Percentiles rank a stretch among this genome's conserved stretches.
phyloP scores from a whole-genome alignment of 2,797 vertebrate species.

The Adelosebastes latens region DNA sequence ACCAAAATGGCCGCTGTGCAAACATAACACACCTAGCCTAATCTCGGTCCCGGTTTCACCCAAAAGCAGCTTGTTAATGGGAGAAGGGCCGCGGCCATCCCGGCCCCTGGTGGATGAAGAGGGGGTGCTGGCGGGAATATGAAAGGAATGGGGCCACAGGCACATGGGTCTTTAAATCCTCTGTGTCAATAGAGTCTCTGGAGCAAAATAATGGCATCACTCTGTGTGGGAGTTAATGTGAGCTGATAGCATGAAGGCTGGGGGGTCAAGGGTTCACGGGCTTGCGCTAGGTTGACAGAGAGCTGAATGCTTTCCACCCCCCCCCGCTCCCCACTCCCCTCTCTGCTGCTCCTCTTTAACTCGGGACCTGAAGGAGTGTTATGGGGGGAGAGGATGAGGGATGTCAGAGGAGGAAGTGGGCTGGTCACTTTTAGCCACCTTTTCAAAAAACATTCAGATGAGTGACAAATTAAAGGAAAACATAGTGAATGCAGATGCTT shows the following conservation, averaged over 20 bases:
- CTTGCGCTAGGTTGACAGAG: constrained; percentile 86
- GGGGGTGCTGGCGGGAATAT: constrained; percentile 72
- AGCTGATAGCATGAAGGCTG: constrained; percentile 88
- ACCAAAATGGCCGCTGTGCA: constrained; percentile 65
- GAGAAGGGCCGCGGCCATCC: constrained; percentile 59
- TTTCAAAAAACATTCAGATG: constrained; percentile 33
- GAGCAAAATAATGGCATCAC: constrained; percentile 91
- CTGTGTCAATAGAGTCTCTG: constrained; percentile 85
- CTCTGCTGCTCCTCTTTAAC: constrained; percentile 43
- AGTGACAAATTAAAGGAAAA: constrained; percentile 29
- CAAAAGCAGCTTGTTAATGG: constrained; percentile 78
- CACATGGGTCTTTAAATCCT: constrained; percentile 83
- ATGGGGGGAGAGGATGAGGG: constrained; percentile 44
- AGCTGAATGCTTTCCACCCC: constrained; percentile 82
- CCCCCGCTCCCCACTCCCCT: background rate
- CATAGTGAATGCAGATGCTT: background rate
- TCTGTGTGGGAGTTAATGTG: constrained; percentile 88
- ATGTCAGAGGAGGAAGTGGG: constrained; percentile 57
- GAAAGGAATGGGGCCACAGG: constrained; percentile 84
- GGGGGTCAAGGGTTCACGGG: constrained; percentile 84
- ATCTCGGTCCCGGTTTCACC: constrained; percentile 51
- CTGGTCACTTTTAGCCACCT: constrained; percentile 61
- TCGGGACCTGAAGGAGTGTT: constrained; percentile 49
- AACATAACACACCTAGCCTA: constrained; percentile 59
- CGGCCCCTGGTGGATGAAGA: constrained; percentile 66